Evolutionary conservation across 2,888 invertebrate genomes (phyloP), one percentile per base, ranked within the genome.

Genomic region (Agapetus fuscipes): DNA sequence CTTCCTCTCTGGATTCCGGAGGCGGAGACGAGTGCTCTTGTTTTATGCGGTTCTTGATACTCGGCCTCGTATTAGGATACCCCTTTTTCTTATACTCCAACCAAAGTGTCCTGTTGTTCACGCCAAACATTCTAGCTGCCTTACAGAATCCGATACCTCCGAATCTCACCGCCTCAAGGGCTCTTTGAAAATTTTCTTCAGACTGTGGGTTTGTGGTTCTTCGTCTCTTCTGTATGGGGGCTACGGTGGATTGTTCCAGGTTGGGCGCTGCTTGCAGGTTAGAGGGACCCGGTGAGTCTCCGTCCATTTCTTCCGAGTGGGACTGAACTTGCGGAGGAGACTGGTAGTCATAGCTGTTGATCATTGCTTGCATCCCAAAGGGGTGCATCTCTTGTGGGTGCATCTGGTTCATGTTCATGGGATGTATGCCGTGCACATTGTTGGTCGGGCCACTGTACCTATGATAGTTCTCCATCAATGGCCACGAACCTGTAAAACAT

Each of bases 141-240:
- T 86, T 86, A 60, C 87, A 87, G 61, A 87, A 87, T 2, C 87
- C 87, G 50, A 87, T 84, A 26, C 85, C 84, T 14, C 87, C 87
- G 53, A 78, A 80, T 45, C 86, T 74, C 1, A 87, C 87, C 0
- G 86, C 87, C 55, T 87, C 86, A 34, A 87, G 62, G 0, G 87
- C 87, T 24, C 80, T 69, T 49, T 83, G 80, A 60, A 87, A 87
- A 57, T 86, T 86, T 55, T 86, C 85, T 53, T 84, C 85, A 2
- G 81, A 78, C 58, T 86, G 87, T 0, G 86, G 86, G 61, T 87
- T 85, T 36, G 79, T 76, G 36, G 80, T 76, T 43, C 86, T 73
- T 53, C 83, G 80, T 27, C 84, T 72, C 52, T 81, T 83, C 5
- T 66, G 69, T 43, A 64, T 68, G 16, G 64, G 58, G 14, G 61